Evolutionary conservation across 2,888 invertebrate genomes (phyloP).

Genomic region (Therioaphis trifolii): DNA sequence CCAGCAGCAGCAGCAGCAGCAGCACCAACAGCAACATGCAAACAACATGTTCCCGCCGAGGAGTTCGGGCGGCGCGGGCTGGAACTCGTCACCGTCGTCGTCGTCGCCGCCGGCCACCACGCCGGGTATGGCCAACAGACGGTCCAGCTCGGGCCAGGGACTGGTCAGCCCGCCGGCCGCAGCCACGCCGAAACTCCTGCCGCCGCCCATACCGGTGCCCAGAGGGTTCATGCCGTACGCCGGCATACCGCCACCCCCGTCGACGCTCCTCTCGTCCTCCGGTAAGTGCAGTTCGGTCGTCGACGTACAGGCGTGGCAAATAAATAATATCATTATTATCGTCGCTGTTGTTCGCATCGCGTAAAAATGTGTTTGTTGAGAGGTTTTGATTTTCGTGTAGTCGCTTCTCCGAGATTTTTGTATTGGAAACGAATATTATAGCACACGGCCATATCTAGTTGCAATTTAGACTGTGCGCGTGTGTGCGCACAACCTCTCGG

Average conservation of each 20-base stretch:
- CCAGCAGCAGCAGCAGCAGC: conserved; percentile 55
- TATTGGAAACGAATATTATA: too few species aligned
- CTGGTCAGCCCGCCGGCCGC: conserved; percentile 72
- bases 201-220: conserved; percentile 73
- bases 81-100: conserved; percentile 68
- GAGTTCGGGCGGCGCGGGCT: conserved; percentile 64
- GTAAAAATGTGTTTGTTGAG: too few species aligned
- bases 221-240: conserved; percentile 73
- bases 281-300: conserved; percentile 16
- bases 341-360: too few species aligned
- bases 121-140: conserved; percentile 67
- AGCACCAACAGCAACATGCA: conserved; percentile 11
- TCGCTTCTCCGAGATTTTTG: too few species aligned
- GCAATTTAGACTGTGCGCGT: too few species aligned
- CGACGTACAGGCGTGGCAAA: too few species aligned
- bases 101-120: conserved; percentile 68
- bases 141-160: conserved; percentile 66
- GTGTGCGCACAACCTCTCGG: too few species aligned
- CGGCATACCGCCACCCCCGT: conserved; percentile 73
- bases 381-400: too few species aligned
- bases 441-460: too few species aligned
- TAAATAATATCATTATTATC: too few species aligned
- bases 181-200: conserved; percentile 73
- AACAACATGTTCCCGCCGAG: conserved; percentile 66
- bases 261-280: conserved; percentile 13